phyloP scores from a whole-genome alignment of 35 echinoderm and acorn worm species.

The Heliocidaris erythrogramma region DNA sequence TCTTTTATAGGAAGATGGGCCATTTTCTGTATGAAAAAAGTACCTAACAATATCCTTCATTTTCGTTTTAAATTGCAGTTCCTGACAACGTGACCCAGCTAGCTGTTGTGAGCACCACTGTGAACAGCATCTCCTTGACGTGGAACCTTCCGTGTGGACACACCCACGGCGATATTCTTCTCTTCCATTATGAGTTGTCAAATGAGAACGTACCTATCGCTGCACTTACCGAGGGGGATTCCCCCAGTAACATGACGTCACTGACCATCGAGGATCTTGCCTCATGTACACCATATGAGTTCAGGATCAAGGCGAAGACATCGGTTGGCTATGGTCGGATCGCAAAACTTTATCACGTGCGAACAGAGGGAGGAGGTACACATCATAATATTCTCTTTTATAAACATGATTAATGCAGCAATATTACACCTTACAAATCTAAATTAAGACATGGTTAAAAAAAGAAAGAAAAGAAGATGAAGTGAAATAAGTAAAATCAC shows the following conservation, averaged over 20 bases:
- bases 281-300: conserved; percentile 39
- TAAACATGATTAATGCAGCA: background rate
- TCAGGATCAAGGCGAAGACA: conserved; percentile 9
- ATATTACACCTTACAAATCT: background rate
- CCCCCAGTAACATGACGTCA: conserved; percentile 12
- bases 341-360: background rate
- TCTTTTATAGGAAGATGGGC: no score
- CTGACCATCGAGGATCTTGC: conserved; percentile 14
- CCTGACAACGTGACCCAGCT: conserved; percentile 24
- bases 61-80: background rate
- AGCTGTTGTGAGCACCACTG: background rate
- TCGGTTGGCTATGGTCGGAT: background rate
- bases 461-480: no score
- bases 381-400: no score
- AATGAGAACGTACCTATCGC: conserved; percentile 35
- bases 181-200: conserved; percentile 18
- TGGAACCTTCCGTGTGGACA: conserved; percentile 31
- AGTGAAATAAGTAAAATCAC: no score
- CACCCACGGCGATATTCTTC: background rate
- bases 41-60: no score
- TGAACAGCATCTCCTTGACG: conserved; percentile 24
- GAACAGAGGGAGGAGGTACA: conserved; percentile 25
- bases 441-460: no score
- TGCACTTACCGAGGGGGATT: conserved; percentile 12
- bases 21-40: no score